phyloP scores from a whole-genome alignment of 2,888 invertebrate species.

The Hesperia comma region DNA sequence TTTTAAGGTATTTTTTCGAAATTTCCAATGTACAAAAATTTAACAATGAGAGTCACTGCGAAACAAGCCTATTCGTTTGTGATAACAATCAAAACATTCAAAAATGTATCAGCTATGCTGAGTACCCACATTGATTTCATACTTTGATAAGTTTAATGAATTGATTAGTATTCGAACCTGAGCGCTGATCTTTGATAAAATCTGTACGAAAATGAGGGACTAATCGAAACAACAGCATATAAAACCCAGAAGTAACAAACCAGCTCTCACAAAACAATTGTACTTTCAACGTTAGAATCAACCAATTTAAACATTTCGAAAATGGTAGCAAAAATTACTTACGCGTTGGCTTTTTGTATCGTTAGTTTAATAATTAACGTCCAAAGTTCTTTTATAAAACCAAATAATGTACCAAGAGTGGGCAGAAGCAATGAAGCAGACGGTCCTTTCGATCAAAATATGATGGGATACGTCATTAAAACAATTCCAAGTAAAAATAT shows the following conservation, averaged over 20 bases:
- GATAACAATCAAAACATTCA: not conserved
- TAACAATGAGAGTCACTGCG: too few species aligned
- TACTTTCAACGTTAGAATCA: conserved; percentile 42
- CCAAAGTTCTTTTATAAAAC: conserved; percentile 72
- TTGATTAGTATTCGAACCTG: conserved; percentile 52
- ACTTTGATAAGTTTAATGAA: conserved; percentile 4
- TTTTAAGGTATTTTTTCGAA: too few species aligned
- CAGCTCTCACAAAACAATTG: conserved; percentile 47
- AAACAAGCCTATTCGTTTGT: not conserved
- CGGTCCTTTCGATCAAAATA: conserved; percentile 63
- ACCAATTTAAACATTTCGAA: conserved; percentile 46
- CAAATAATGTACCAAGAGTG: conserved; percentile 75
- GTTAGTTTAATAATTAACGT: conserved; percentile 57
- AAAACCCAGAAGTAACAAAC: conserved; percentile 42
- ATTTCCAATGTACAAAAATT: too few species aligned
- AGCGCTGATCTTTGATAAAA: conserved; percentile 48
- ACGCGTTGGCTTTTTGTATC: conserved; percentile 56
- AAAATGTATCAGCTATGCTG: too few species aligned
- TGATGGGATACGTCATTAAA: conserved; percentile 78
- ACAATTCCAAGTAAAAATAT: conserved; percentile 72
- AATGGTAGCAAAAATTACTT: conserved; percentile 62
- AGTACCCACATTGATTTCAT: conserved; percentile 26
- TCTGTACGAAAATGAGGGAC: conserved; percentile 58
- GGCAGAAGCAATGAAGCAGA: conserved; percentile 75
- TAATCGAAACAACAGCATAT: conserved; percentile 64